Conservation (phyloP, 2,888 invertebrate genomes). For the Nemoura dubitans region DNA sequence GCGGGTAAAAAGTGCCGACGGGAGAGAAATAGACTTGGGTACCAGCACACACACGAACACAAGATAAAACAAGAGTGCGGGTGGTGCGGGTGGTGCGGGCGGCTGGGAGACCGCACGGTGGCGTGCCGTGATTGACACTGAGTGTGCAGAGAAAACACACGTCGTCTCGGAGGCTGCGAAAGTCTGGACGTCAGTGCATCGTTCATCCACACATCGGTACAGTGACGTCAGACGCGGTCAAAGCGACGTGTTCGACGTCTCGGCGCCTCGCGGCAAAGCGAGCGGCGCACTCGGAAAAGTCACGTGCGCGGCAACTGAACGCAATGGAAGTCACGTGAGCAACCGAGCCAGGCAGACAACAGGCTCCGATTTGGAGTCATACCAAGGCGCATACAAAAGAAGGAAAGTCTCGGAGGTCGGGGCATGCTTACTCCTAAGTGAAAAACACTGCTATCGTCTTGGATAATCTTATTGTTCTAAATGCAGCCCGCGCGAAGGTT, state of each 20-base stretch:
- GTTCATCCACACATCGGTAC: no score
- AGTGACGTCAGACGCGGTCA: no score
- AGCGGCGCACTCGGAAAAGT: neutral
- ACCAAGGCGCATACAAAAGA: neutral
- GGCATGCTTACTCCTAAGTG: neutral
- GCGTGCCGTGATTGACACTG: neutral
- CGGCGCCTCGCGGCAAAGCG: neutral
- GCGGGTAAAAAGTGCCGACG: neutral
- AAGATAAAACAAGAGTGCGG: no score
- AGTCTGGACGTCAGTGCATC: no score
- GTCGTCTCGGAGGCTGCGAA: no score
- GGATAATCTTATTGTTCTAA: neutral
- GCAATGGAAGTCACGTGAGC: neutral
- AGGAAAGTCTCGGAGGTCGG: neutral
- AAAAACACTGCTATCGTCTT: neutral
- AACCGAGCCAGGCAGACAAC: neutral
- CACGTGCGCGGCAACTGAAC: neutral
- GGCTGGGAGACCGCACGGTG: no score
- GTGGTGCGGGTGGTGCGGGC: no score
- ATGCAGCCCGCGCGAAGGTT: neutral
- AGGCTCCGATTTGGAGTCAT: neutral
- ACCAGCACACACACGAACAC: neutral
- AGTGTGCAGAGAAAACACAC: no score
- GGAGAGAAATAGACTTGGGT: neutral
- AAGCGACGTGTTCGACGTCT: neutral